phyloP scores from a whole-genome alignment of 2,888 invertebrate genomes.

The Ferrisia virgata region DNA sequence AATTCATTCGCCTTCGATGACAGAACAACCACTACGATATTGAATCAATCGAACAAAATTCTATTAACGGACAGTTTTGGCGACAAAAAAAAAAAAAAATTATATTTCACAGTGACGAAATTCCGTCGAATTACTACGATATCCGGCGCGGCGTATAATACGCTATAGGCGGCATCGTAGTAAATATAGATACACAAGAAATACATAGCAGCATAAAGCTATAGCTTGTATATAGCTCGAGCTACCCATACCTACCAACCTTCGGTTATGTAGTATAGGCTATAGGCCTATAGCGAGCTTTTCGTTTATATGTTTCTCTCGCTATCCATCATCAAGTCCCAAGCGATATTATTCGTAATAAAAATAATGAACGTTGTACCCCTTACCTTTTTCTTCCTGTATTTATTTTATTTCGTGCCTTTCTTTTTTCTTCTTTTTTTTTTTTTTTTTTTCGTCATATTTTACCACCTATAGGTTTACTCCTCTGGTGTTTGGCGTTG shows the following conservation, averaged over 20 bases:
- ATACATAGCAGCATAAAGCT: neutral
- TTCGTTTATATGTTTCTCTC: neutral
- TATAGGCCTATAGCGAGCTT: neutral
- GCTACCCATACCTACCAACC: neutral
- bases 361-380: slow-evolving; percentile 18
- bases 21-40: neutral
- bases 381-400: neutral
- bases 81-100: neutral
- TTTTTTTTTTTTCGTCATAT: neutral
- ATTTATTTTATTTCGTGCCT: slow-evolving; percentile 4
- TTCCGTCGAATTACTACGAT: slow-evolving; percentile 17
- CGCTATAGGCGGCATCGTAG: neutral
- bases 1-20: too few relatives aligned
- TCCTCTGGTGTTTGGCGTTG: neutral
- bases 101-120: neutral
- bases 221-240: neutral
- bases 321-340: slow-evolving; percentile 29
- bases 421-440: too few relatives aligned
- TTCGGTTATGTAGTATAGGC: neutral
- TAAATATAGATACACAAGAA: neutral
- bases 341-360: slow-evolving; percentile 29
- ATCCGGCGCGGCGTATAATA: neutral
- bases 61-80: neutral
- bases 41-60: neutral
- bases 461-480: slow-evolving; percentile 26